Evolutionary conservation across 2,797 vertebrate species (phyloP).

Genomic region (Scarus forsteni): DNA sequence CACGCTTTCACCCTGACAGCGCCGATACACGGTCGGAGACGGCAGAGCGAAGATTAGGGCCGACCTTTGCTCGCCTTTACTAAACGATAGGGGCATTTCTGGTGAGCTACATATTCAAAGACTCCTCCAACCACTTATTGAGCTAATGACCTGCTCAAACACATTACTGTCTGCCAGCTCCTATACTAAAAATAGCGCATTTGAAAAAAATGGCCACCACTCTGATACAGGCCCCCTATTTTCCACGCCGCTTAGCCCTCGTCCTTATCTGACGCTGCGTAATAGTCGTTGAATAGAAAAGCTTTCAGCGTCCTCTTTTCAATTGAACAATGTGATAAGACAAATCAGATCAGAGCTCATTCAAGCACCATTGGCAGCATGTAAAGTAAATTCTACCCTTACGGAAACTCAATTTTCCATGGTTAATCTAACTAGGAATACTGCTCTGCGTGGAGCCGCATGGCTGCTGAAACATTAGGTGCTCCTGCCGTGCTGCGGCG

Average conservation of each 20-base stretch:
- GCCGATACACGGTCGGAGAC: conserved; percentile 15
- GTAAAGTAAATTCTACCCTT: conserved; percentile 82
- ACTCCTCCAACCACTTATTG: conserved; percentile 73
- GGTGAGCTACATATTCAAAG: conserved; percentile 73
- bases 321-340: conserved; percentile 80
- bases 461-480: conserved; percentile 50
- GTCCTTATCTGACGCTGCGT: conserved; percentile 64
- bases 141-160: conserved; percentile 80
- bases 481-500: conserved; percentile 29
- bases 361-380: conserved; percentile 75
- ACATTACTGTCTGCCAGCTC: conserved; percentile 72
- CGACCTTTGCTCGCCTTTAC: conserved; percentile 36
- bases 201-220: conserved; percentile 63
- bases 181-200: conserved; percentile 72
- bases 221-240: conserved; percentile 66
- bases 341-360: conserved; percentile 81
- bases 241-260: conserved; percentile 44
- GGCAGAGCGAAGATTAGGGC: conserved; percentile 43
- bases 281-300: conserved; percentile 76
- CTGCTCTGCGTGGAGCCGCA: conserved; percentile 58
- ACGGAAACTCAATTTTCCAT: conserved; percentile 76
- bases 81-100: conserved; percentile 69
- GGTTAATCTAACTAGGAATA: conserved; percentile 71
- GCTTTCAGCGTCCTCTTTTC: conserved; percentile 74
- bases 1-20: conserved; percentile 52